These are phyloP conservation scores for Apocheima hispidaria DNA, from an alignment of 2,888 invertebrate species.

Conservation along the genomic window DNA sequence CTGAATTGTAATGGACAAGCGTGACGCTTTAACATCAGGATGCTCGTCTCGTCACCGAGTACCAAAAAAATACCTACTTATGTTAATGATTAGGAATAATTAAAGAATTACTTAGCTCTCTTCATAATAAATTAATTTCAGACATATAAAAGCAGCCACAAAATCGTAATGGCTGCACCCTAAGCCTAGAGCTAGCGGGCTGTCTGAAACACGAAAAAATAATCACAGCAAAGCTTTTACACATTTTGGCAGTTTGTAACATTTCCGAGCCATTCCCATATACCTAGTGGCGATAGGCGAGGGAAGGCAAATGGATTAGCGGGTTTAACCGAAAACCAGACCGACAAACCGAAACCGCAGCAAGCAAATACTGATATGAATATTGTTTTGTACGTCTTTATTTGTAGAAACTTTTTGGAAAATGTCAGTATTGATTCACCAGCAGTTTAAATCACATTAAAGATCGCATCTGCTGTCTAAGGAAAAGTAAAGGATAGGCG, in stretches of 20 bases:
- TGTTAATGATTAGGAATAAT: too few relatives aligned
- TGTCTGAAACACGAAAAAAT: slow-evolving; percentile 44
- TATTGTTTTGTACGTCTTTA: slow-evolving; percentile 23
- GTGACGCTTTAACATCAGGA: too few relatives aligned
- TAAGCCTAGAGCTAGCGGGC: slow-evolving; percentile 15
- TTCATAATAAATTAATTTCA: neutral
- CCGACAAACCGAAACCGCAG: slow-evolving; percentile 49
- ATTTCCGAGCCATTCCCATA: slow-evolving; percentile 62
- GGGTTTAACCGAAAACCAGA: slow-evolving; percentile 63
- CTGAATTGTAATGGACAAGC: too few relatives aligned
- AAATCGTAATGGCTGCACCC: slow-evolving; percentile 30
- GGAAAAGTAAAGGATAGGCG: too few relatives aligned
- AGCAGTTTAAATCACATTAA: too few relatives aligned
- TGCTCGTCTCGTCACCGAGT: too few relatives aligned
- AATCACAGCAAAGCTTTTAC: slow-evolving; percentile 52
- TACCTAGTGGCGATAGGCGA: slow-evolving; percentile 46
- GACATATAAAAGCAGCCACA: slow-evolving; percentile 7
- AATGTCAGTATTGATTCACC: too few relatives aligned
- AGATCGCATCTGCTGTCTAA: too few relatives aligned
- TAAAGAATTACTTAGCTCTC: too few relatives aligned
- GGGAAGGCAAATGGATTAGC: slow-evolving; percentile 75
- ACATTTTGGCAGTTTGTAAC: slow-evolving; percentile 54
- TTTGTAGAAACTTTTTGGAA: neutral
- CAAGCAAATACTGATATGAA: slow-evolving; percentile 35
- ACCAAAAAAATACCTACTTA: too few relatives aligned